These are phyloP conservation scores for Callosobruchus maculatus DNA, from an alignment of 2,888 invertebrate genomes.

Conservation along the genomic window DNA sequence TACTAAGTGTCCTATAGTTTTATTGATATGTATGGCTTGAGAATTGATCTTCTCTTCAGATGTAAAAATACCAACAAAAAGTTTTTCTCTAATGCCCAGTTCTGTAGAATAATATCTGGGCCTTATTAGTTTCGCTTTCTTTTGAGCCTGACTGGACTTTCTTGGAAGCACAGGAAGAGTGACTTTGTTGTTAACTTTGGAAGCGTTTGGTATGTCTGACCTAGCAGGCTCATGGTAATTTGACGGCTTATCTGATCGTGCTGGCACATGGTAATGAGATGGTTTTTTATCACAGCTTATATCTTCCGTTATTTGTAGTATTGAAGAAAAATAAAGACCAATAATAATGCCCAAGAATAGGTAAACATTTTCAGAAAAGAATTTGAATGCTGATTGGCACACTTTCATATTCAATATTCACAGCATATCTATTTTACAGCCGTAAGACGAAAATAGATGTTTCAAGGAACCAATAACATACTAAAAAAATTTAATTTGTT, in stretches of 20 bases:
- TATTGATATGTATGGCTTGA: conserved; percentile 80
- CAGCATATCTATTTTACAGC: background rate
- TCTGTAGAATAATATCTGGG: conserved; percentile 95
- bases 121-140: conserved; percentile 60
- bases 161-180: conserved; percentile 26
- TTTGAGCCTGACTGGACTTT: conserved; percentile 20
- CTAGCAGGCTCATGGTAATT: too few species aligned
- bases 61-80: conserved; percentile 84
- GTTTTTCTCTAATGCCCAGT: conserved; percentile 84
- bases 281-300: background rate
- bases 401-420: background rate
- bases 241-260: conserved; percentile 6
- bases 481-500: conserved; percentile 1
- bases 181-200: conserved; percentile 18
- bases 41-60: conserved; percentile 68
- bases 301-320: conserved; percentile 20
- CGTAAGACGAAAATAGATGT: background rate
- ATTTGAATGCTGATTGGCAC: background rate
- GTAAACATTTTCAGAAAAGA: conserved; percentile 36
- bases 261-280: background rate
- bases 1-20: conserved; percentile 78
- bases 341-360: conserved; percentile 36
- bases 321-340: conserved; percentile 35
- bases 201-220: background rate
- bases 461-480: background rate